Base-by-base conservation (phyloP, 2,888 invertebrate genomes). In the Muschampia plurimacula region DNA sequence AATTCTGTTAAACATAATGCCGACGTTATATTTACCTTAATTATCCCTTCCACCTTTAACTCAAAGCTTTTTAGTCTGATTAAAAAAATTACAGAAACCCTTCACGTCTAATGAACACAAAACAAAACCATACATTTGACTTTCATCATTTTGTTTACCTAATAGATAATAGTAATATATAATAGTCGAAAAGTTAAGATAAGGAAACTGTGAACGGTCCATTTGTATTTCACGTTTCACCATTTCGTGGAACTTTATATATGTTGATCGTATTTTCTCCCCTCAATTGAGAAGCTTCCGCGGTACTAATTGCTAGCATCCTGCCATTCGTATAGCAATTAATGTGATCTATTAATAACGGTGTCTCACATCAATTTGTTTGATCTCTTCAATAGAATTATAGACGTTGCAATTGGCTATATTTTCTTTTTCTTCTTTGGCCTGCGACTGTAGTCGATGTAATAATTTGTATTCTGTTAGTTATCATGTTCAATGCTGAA, bases 261-360 rank as follows among this genome's bases (percentile, higher is more conserved):
- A 78, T 77, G 77, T 22, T 84, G 80, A 81, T 83, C 77, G 85
- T 77, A 72, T 80, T 82, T 86, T 86, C 84, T 85, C 83, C 82
- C 80, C 82, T 83, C 86, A 87, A 89, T 89, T 87, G 84, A 83
- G 78, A 80, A 78, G 86, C 87, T 91, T 90, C 89, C 90, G 88
- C 81, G 83, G 76, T 75, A 77, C 77, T 89, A 89, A 89, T 89
- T 85, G 87, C 81, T 82, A 76, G 83, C 85, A 90, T 91, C 89
- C 89, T 88, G 85, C 82, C 83, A 84, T 85, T 87, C 83, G 82
- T 82, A 78, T 81, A 78, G 79, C 77, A 79, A 80, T 78, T 75
- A 72, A 79, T 81, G 77, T 80, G 79, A 78, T 78, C 75, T 77
- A 78, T 77, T 78, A 77, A 79, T 78, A 77, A 78, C 72, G 74